These are phyloP conservation scores for Lycocerus yunnanus DNA, from an alignment of 2,888 invertebrate genomes.

Conservation along the genomic window DNA sequence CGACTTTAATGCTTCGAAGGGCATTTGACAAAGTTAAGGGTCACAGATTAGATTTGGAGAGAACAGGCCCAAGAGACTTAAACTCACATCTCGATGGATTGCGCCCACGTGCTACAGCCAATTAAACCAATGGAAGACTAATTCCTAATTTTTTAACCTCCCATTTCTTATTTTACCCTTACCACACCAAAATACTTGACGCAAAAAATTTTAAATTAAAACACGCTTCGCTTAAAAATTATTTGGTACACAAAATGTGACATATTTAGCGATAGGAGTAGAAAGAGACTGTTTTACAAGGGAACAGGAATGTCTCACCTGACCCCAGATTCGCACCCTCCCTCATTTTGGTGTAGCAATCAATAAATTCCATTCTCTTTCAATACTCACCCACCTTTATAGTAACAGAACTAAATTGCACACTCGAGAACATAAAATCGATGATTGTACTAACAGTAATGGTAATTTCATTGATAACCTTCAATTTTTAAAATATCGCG, in stretches of 20 bases:
- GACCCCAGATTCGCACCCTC: slow-evolving; percentile 27
- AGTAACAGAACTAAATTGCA: slow-evolving; percentile 21
- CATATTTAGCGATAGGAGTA: slow-evolving; percentile 19
- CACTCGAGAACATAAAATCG: slow-evolving; percentile 21
- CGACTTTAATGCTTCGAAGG: neutral
- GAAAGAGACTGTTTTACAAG: slow-evolving; percentile 29
- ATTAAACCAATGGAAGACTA: neutral
- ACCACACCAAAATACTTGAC: neutral
- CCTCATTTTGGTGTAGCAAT: slow-evolving; percentile 22
- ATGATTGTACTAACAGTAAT: slow-evolving; percentile 16
- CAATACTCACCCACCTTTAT: slow-evolving; percentile 23
- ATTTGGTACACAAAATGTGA: slow-evolving; percentile 7
- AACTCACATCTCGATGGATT: neutral
- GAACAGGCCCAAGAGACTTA: neutral
- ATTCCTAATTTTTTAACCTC: neutral
- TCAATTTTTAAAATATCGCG: neutral
- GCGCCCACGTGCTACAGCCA: neutral
- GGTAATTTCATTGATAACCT: slow-evolving; percentile 1
- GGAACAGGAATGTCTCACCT: slow-evolving; percentile 32
- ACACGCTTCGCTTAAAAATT: neutral
- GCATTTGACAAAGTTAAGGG: neutral
- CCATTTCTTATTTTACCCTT: neutral
- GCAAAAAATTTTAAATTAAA: neutral
- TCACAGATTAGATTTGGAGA: neutral
- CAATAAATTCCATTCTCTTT: slow-evolving; percentile 33